A percentile compares a stretch with the other conserved stretches of the same genome.
These are phyloP conservation scores for Cotesia typhae DNA, from an alignment of 1,140 invertebrate species.

Conservation along the genomic window DNA sequence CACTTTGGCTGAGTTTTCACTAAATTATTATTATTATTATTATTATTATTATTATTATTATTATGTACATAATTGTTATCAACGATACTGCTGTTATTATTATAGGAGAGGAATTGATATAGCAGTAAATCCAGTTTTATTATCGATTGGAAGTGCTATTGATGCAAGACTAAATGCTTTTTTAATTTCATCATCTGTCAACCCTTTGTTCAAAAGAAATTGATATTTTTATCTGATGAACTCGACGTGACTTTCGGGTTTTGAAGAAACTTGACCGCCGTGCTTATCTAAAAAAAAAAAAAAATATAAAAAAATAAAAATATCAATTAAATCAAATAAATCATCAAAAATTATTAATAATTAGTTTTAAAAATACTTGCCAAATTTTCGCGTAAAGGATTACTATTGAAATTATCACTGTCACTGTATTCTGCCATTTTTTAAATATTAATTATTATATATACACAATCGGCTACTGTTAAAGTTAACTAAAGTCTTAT, in stretches of 20 bases:
- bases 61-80: conserved; percentile 50
- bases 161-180: conserved; percentile 74
- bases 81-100: conserved; percentile 36
- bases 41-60: conserved; percentile 23
- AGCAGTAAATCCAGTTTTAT: conserved; percentile 52
- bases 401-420: too few species aligned
- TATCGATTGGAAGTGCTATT: conserved; percentile 57
- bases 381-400: too few species aligned
- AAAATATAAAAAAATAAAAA: too few species aligned
- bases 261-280: conserved; percentile 85
- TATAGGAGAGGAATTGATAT: conserved; percentile 51
- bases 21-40: neutral
- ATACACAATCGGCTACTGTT: too few species aligned
- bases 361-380: too few species aligned
- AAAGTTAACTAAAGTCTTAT: too few species aligned
- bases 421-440: too few species aligned
- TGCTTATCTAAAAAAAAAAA: conserved; percentile 73
- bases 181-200: conserved; percentile 81
- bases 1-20: conserved; percentile 59
- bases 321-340: too few species aligned
- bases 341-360: too few species aligned
- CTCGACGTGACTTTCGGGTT: conserved; percentile 82
- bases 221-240: conserved; percentile 79
- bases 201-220: conserved; percentile 83
- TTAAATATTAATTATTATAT: too few species aligned